phyloP scores from a whole-genome alignment of 64 coral and sea anemone genomes.

The Exaiptasia diaphana region DNA sequence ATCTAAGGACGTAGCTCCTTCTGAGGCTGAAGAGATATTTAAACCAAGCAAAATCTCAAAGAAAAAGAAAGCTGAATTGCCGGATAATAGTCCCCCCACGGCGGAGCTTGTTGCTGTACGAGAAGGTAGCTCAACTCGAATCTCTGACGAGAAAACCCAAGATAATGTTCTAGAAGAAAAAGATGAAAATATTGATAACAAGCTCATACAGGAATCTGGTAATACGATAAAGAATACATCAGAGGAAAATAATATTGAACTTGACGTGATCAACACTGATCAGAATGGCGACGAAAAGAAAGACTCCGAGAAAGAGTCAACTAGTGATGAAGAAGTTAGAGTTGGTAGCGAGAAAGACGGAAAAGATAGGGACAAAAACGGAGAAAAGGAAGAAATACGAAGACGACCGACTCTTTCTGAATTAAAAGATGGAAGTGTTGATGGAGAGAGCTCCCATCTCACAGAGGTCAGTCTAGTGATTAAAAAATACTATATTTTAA shows the following conservation, averaged over 20 bases:
- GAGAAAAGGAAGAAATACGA: neutral
- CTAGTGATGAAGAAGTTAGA: constrained; percentile 18
- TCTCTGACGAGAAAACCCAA: constrained; percentile 26
- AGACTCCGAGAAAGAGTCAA: constrained; percentile 21
- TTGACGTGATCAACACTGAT: neutral
- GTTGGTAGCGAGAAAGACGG: neutral
- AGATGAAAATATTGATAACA: neutral
- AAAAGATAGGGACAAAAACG: neutral
- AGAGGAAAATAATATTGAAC: neutral
- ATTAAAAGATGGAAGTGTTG: constrained; percentile 34
- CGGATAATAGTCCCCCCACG: too few relatives aligned
- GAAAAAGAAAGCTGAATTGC: too few relatives aligned
- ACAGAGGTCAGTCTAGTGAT: neutral
- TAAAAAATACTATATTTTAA: neutral
- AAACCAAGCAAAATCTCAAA: too few relatives aligned
- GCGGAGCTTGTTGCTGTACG: neutral
- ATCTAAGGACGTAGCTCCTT: too few relatives aligned
- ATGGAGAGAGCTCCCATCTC: constrained; percentile 19
- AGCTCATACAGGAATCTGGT: neutral
- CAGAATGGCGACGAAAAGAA: constrained; percentile 18
- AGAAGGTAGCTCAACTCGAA: neutral
- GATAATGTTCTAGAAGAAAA: neutral
- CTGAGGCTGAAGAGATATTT: too few relatives aligned
- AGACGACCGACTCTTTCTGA: constrained; percentile 64
- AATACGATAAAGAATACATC: neutral